Conservation (phyloP, 2,113 vertebrate species). For the Cercopithecus mona region DNA sequence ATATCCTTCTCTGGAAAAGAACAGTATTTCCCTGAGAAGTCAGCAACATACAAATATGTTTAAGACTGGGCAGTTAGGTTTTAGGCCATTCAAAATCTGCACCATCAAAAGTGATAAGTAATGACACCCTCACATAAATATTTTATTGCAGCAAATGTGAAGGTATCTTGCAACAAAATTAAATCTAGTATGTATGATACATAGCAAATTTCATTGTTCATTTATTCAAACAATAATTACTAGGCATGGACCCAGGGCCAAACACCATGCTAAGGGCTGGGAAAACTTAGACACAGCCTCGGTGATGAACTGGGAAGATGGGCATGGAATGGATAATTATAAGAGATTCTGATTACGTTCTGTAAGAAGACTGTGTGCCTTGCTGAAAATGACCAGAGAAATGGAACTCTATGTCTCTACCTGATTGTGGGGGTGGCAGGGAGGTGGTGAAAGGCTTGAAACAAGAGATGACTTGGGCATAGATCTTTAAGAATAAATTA, state of each 20-base stretch:
- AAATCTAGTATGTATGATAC: not conserved
- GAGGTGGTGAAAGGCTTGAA: not conserved
- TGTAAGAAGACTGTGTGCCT: not conserved
- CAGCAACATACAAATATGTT: not conserved
- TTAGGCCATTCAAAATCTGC: not conserved
- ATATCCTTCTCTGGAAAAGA: conserved; percentile 22
- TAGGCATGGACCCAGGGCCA: not conserved
- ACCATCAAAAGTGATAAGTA: not conserved
- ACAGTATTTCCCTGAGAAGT: not conserved
- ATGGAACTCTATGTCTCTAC: not conserved
- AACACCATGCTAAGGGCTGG: not conserved
- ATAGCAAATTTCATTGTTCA: not conserved
- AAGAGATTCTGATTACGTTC: not conserved
- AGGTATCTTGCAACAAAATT: not conserved
- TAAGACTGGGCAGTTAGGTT: not conserved
- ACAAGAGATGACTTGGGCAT: not conserved
- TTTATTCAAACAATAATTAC: not conserved
- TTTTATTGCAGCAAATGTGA: not conserved
- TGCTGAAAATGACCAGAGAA: not conserved
- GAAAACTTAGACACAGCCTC: not conserved
- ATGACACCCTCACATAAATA: not conserved
- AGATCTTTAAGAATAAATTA: not conserved
- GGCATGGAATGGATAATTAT: rapidly evolving
- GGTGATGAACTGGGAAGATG: not conserved
- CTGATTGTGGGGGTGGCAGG: not conserved